Percentiles rank a stretch among this genome's conserved stretches.
These are phyloP conservation scores for Amblyteles armatorius DNA, from an alignment of 2,888 invertebrate genomes.

Conservation along the genomic window DNA sequence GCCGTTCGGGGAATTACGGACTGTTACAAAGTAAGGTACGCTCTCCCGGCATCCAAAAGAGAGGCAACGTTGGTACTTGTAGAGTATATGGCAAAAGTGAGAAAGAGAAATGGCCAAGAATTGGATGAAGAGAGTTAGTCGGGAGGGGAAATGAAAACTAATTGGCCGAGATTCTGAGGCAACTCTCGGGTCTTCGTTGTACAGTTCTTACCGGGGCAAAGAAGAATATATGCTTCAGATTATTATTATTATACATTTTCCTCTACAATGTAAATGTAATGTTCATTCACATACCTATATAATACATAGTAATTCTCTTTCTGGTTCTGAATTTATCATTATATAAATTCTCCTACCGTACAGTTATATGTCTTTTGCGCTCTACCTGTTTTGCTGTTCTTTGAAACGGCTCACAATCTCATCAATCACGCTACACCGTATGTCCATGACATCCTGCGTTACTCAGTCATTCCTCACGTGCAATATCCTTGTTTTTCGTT, in stretches of 20 bases:
- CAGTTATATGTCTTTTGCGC: conserved; percentile 35
- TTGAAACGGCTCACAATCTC: conserved; percentile 51
- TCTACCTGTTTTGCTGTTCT: conserved; percentile 36
- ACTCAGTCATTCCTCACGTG: conserved; percentile 14
- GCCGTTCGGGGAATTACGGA: conserved; percentile 61
- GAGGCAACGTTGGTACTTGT: conserved; percentile 11
- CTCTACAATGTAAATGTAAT: neutral
- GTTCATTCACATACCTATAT: neutral
- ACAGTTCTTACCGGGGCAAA: conserved; percentile 12
- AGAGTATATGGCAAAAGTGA: conserved; percentile 31
- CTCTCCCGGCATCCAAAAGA: conserved; percentile 51
- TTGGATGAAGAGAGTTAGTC: conserved; percentile 44
- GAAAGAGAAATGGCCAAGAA: conserved; percentile 44
- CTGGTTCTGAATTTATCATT: conserved; percentile 43
- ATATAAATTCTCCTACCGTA: conserved; percentile 37
- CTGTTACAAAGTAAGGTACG: conserved; percentile 62
- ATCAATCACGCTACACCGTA: conserved; percentile 58
- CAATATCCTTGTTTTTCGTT: conserved; percentile 10
- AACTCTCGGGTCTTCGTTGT: conserved; percentile 32
- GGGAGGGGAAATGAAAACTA: conserved; percentile 71
- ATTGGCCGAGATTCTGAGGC: conserved; percentile 70
- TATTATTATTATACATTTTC: conserved; percentile 32
- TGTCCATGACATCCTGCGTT: conserved; percentile 36
- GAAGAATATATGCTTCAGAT: conserved; percentile 22
- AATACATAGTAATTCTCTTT: conserved; percentile 1